Base-by-base conservation (phyloP, 2,888 invertebrate genomes). In the Nomada lathburiana region DNA sequence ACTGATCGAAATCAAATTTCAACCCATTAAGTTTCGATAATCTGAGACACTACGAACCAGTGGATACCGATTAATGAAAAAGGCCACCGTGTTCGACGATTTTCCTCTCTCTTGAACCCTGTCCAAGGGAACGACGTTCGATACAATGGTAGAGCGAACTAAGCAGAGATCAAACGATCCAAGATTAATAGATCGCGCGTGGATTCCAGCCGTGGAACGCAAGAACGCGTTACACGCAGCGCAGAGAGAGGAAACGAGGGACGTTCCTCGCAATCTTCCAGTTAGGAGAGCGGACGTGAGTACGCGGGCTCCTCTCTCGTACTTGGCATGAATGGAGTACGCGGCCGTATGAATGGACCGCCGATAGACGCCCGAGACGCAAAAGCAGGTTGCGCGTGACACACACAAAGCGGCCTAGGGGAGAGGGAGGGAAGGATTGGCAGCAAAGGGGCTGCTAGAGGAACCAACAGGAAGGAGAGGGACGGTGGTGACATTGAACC, bases 401-500 rank as follows among this genome's bases (percentile, higher is more conserved):
- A 50, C 44, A 16, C 36, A 70, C 36, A 42, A n/a, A 26, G 13
- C 29, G 74, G 50, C 57, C 10, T 23, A 11, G 47, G 23, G 59
- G 23, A 47, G 65, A 68, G 23, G 65, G 67, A 59, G 72, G 72
- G 73, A 63, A 69, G 67, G 85, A 63, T 64, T 73, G 70, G 55
- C 71, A 3, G 23, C 9, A 57, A 77, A 71, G 65, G 86, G 84
- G 70, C 73, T 87, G 75, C 60, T 70, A 60, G 81, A 78, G 65
- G 85, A 83, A 78, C 75, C 76, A 84, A 83, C 89, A 86, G 87
- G 84, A 89, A 89, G 86, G 87, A 84, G 89, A 87, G 90, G 86
- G 88, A 89, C 86, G 29, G 57, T 89, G 88, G 83, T 92, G 92
- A 92, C 92, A 92, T 92, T 92, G 92, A 92, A 92, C 92, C 92